Percentiles rank a stretch among this genome's conserved stretches.
phyloP scores from a whole-genome alignment of 2,113 vertebrate genomes.

The Phrynocephalus versicolor region DNA sequence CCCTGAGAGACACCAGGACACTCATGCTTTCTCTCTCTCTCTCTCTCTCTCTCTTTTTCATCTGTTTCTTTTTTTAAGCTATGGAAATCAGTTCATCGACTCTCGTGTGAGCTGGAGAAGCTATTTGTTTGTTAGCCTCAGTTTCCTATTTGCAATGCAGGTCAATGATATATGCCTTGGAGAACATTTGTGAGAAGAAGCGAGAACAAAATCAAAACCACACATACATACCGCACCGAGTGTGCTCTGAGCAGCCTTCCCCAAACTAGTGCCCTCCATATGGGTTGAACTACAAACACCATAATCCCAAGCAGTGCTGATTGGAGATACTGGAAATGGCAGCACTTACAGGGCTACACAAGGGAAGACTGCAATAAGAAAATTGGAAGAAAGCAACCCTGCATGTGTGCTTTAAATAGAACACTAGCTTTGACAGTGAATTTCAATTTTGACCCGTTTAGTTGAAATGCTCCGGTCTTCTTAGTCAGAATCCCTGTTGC shows the following conservation, averaged over 20 bases:
- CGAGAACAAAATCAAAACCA: background rate
- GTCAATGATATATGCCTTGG: background rate
- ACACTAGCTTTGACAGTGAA: background rate
- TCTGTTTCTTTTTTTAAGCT: background rate
- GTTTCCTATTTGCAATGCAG: background rate
- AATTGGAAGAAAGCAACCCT: background rate
- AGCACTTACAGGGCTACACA: no score
- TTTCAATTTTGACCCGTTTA: slow-evolving; percentile 7
- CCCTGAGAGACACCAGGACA: no score
- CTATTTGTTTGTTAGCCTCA: background rate
- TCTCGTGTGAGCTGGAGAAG: background rate
- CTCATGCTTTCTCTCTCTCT: no score
- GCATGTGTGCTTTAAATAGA: no score
- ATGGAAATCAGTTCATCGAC: background rate
- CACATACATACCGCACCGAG: background rate
- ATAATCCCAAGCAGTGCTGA: background rate
- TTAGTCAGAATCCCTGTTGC: background rate
- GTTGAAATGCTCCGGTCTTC: slow-evolving; percentile 32
- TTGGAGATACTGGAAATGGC: no score
- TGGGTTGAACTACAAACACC: background rate
- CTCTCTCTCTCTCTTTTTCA: no score
- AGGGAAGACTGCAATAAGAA: no score
- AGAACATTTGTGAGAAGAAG: background rate
- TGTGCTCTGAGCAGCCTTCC: background rate
- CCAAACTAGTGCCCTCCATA: background rate